Evolutionary conservation across 2,888 invertebrate species (phyloP).

Genomic region (Thereva unica): DNA sequence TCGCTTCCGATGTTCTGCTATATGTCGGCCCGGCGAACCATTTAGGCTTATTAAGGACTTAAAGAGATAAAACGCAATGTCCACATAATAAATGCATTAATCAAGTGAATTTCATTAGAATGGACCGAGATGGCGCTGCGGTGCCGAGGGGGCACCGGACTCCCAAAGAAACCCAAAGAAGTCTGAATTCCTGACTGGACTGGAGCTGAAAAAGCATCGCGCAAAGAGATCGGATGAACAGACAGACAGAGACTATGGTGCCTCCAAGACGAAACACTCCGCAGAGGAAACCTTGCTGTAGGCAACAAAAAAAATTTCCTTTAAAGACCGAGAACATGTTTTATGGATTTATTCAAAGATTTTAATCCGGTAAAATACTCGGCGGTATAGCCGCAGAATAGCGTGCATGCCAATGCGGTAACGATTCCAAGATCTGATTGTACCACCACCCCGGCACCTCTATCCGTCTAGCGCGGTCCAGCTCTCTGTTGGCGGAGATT

Average conservation of each 20-base stretch:
- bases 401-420: slow-evolving; percentile 18
- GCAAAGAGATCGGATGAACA: background rate
- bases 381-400: background rate
- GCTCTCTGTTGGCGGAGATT: background rate
- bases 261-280: slow-evolving; percentile 6
- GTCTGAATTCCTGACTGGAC: slow-evolving; percentile 1
- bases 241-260: background rate
- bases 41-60: slow-evolving; percentile 39
- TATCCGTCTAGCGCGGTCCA: slow-evolving; percentile 3
- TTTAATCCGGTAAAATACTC: slow-evolving; percentile 36
- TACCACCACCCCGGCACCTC: background rate
- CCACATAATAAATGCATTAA: slow-evolving; percentile 39
- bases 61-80: slow-evolving; percentile 37
- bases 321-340: slow-evolving; percentile 37
- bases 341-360: slow-evolving; percentile 39
- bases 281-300: slow-evolving; percentile 6
- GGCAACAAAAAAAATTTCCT: slow-evolving; percentile 28
- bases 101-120: slow-evolving; percentile 37
- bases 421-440: slow-evolving; percentile 19
- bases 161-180: background rate
- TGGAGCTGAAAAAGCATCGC: slow-evolving; percentile 9
- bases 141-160: background rate
- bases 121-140: slow-evolving; percentile 2
- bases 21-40: slow-evolving; percentile 26
- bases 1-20: slow-evolving; percentile 9